Conservation (phyloP, 2,797 vertebrate species). For the Bryconaethiops microstoma region DNA sequence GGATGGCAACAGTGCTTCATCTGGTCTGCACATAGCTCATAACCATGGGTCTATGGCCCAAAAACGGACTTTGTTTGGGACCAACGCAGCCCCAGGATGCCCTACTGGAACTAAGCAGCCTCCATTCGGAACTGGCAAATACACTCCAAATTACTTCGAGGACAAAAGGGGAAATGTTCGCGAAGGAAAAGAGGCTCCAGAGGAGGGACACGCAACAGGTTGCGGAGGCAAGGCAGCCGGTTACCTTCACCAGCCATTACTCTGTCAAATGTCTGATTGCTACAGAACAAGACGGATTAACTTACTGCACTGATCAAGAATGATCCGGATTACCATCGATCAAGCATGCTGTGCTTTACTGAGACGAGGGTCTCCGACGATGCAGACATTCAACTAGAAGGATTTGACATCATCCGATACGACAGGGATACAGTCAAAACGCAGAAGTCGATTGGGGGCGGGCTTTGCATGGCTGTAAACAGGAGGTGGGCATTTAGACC, state of each 20-base stretch:
- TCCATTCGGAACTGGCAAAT: neutral
- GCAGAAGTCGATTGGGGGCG: constrained; percentile 29
- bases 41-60: neutral
- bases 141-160: neutral
- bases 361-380: constrained; percentile 17
- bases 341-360: neutral
- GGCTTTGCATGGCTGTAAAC: constrained; percentile 15
- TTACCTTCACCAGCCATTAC: neutral
- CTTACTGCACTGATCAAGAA: neutral
- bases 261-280: constrained; percentile 6
- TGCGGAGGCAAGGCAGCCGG: neutral
- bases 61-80: neutral
- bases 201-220: neutral
- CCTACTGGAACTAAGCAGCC: neutral
- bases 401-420: constrained; percentile 23
- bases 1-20: neutral
- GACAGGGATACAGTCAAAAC: constrained; percentile 13
- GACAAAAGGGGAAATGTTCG: neutral
- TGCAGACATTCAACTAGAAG: neutral
- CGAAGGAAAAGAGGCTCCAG: constrained; percentile 7
- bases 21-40: neutral
- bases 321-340: neutral
- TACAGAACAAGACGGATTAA: constrained; percentile 20
- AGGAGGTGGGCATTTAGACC: constrained; percentile 30
- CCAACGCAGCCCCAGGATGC: neutral